phyloP scores from a whole-genome alignment of 92 coral and sea anemone species.

The Siderastrea radians region DNA sequence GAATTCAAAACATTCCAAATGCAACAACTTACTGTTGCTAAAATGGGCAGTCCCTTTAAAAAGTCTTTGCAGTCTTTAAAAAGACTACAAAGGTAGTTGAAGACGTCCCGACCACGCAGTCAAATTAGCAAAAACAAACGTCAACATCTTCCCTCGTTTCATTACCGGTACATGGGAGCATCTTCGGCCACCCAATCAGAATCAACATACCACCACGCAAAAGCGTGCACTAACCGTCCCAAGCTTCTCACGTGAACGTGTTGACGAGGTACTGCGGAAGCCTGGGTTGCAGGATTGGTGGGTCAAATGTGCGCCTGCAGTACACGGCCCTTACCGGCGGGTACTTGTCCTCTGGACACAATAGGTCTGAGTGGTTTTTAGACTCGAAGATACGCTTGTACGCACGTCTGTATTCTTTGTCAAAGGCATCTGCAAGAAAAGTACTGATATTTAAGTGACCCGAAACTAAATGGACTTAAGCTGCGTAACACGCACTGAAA shows the following conservation, averaged over 20 bases:
- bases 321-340: conserved; percentile 76
- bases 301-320: conserved; percentile 88
- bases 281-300: conserved; percentile 91
- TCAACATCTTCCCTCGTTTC: not conserved
- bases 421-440: conserved; percentile 84
- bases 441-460: no score
- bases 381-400: conserved; percentile 72
- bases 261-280: conserved; percentile 82
- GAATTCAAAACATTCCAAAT: not conserved
- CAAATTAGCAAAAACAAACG: not conserved
- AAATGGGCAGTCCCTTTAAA: no score
- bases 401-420: conserved; percentile 93
- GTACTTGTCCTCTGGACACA: conserved; percentile 83
- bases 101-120: not conserved
- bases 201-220: not conserved
- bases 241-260: conserved; percentile 30
- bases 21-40: not conserved
- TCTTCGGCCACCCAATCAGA: not conserved
- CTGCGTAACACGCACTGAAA: not conserved
- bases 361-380: conserved; percentile 72
- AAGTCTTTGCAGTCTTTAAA: not conserved
- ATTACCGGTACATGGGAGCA: no score
- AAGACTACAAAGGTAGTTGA: not conserved
- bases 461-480: no score
- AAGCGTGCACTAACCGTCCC: not conserved